Conservation (phyloP, 1,140 invertebrate species). For the Cherax destructor region DNA sequence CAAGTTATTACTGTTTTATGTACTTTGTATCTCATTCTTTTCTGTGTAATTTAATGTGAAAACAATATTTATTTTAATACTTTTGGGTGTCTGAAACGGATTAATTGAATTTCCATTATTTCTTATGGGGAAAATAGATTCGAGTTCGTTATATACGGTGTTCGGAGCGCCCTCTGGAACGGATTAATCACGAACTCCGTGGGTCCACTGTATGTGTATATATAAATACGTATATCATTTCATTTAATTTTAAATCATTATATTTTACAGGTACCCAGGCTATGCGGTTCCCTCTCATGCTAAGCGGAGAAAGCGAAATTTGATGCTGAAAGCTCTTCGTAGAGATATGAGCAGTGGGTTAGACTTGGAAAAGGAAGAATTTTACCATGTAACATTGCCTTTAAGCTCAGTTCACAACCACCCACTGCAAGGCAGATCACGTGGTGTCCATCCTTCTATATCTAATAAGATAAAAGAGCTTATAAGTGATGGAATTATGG, state of each 20-base stretch:
- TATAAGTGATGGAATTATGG: constrained; percentile 28
- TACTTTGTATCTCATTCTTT: too few relatives aligned
- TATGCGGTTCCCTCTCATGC: constrained; percentile 39
- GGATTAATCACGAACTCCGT: too few relatives aligned
- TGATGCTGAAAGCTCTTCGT: constrained; percentile 48
- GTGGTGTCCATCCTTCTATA: constrained; percentile 41
- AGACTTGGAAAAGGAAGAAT: constrained; percentile 39
- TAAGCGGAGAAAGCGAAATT: constrained; percentile 22
- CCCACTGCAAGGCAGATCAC: constrained; percentile 31
- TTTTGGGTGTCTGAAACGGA: too few relatives aligned
- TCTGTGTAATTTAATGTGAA: too few relatives aligned
- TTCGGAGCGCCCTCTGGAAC: too few relatives aligned
- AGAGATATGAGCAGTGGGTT: constrained; percentile 4
- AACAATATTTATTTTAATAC: too few relatives aligned
- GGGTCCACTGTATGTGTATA: too few relatives aligned
- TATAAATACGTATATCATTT: not conserved
- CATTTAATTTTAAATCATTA: not conserved
- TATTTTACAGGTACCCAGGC: constrained; percentile 46
- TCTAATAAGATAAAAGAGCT: constrained; percentile 34
- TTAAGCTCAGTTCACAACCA: constrained; percentile 47
- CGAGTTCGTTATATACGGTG: too few relatives aligned
- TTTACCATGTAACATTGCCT: constrained; percentile 51
- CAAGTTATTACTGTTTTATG: too few relatives aligned
- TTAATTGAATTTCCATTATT: too few relatives aligned
- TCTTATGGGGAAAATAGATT: too few relatives aligned